phyloP scores from a whole-genome alignment of 2,113 vertebrate genomes.

The Ochotona curzoniae region DNA sequence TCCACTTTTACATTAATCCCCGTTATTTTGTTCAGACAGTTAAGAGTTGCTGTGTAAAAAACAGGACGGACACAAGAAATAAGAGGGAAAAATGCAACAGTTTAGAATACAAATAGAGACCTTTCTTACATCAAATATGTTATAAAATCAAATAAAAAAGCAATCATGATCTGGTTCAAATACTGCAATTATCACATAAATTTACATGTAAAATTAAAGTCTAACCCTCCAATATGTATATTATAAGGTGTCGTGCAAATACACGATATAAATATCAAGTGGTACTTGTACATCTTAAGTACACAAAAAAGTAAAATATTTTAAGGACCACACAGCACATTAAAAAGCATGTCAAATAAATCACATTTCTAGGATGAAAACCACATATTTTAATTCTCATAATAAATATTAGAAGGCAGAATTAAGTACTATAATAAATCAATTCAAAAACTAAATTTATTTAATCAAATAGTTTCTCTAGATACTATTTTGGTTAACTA shows the following conservation, averaged over 20 bases:
- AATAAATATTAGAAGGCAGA: background rate
- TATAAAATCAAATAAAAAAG: background rate
- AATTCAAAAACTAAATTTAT: background rate
- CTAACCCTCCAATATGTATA: background rate
- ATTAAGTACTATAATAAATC: background rate
- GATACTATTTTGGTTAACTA: background rate
- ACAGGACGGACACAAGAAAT: background rate
- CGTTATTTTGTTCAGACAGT: background rate
- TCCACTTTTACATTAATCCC: background rate
- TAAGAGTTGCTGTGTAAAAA: background rate
- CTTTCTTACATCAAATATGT: background rate
- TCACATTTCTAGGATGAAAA: background rate
- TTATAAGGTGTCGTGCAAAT: background rate
- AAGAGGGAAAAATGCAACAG: background rate
- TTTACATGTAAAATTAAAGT: background rate
- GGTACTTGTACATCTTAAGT: background rate
- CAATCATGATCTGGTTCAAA: background rate
- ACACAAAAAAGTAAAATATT: background rate
- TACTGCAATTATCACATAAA: background rate
- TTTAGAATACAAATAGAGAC: background rate
- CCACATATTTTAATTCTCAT: background rate
- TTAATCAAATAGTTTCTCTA: background rate
- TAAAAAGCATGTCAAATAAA: slow-evolving; percentile 5
- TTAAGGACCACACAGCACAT: background rate
- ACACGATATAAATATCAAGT: background rate